Base-by-base conservation (phyloP, 2,113 vertebrate species). In the Pipa parva region DNA sequence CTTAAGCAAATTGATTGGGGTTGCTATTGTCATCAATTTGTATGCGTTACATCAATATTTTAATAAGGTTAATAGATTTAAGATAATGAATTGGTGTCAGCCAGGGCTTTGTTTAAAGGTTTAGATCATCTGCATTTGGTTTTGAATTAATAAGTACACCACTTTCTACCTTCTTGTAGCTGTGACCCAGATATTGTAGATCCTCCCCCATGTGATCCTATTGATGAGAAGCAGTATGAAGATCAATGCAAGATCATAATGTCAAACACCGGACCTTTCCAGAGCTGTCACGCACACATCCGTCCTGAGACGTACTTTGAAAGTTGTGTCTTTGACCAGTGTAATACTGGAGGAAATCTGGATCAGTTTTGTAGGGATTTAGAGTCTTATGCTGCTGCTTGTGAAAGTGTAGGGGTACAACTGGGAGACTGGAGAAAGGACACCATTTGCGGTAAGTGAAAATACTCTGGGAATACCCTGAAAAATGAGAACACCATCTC, bases 381-480 rank as follows among this genome's bases (percentile, higher is more conserved):
- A 50, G 72, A 71, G 25, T 60, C 71, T 9, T 92, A 89, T 17
- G 79, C 80, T 3, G 78, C 76, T 0, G 71, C 84, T 0, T 94
- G 92, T 75, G 73, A 78, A 26, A 73, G 82, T n/a, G 85, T 77
- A 17, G 91, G 90, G 5, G 75, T 88, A 55, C 18, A 31, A 4
- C 5, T 91, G 15, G 73, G 76, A 1, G 33, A 45, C 31, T 92
- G 89, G 91, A 88, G 85, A 70, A 92, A 90, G 50, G 72, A 80
- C n/a, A 82, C 88, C 10, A 75, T 84, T 73, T 93, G 92, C 70
- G 55, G 91, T 94, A 88, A 3, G 2, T 15, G n/a, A n/a, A n/a
- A n/a, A n/a, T n/a, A n/a, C n/a, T n/a, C n/a, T n/a, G n/a, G n/a
- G n/a, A n/a, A n/a, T n/a, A n/a, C n/a, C n/a, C n/a, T n/a, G n/a